Percentiles rank a stretch among this genome's conserved stretches.
Conservation (phyloP, 2,113 vertebrate genomes). For the Ctenodactylus gundi region DNA sequence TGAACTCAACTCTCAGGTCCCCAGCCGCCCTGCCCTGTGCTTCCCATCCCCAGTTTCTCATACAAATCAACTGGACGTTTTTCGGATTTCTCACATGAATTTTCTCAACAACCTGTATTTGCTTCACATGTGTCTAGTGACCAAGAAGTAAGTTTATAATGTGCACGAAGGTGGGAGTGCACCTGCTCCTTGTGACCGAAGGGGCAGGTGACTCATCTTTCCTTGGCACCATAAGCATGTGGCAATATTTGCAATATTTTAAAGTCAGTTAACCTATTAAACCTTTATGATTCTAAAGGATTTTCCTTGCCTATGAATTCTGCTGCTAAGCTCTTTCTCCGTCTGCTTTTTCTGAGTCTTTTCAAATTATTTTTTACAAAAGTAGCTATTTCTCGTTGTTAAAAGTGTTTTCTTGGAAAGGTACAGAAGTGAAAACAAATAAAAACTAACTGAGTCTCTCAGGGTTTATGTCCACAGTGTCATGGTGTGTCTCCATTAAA, state of each 20-base stretch:
- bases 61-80: neutral
- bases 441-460: neutral
- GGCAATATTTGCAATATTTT: neutral
- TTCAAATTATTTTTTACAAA: neutral
- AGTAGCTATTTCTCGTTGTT: neutral
- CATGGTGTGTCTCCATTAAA: neutral
- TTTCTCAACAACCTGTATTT: neutral
- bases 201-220: neutral
- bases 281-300: neutral
- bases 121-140: neutral
- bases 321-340: neutral
- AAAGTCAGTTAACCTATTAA: neutral
- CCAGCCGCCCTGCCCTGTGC: neutral
- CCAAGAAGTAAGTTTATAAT: neutral
- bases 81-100: neutral
- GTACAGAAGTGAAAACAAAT: constrained; percentile 14
- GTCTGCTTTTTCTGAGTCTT: neutral
- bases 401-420: neutral
- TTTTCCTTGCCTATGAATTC: neutral
- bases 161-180: neutral
- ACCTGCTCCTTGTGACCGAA: neutral
- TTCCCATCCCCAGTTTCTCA: neutral
- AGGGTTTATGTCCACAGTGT: accelerated
- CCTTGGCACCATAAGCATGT: neutral
- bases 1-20: neutral